phyloP scores from a whole-genome alignment of 2,113 vertebrate species.

The Buteo buteo region DNA sequence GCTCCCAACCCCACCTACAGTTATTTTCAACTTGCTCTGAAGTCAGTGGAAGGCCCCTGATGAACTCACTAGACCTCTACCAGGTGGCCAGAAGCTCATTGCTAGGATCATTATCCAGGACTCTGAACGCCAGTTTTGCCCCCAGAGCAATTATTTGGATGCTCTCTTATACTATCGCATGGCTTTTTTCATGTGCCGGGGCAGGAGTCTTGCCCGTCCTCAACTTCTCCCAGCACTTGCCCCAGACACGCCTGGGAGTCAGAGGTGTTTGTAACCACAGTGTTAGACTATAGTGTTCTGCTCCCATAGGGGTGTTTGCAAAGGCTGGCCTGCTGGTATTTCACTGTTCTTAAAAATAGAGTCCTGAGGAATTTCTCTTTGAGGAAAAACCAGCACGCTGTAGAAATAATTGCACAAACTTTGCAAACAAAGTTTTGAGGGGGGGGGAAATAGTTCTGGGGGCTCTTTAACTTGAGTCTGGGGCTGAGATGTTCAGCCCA shows the following conservation, averaged over 20 bases:
- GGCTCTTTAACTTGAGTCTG: not conserved
- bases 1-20: not conserved
- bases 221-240: not conserved
- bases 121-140: not conserved
- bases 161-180: not conserved
- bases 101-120: not conserved
- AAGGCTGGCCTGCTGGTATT: not conserved
- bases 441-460: not conserved
- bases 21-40: not conserved
- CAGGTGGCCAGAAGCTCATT: not conserved
- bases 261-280: not conserved
- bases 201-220: not conserved
- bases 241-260: not conserved
- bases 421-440: not conserved
- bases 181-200: not conserved
- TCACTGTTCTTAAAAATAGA: not conserved
- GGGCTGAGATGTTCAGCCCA: not conserved
- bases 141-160: not conserved
- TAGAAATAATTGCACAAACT: not conserved
- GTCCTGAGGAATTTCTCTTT: not conserved
- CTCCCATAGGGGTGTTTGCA: not conserved
- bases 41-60: not conserved
- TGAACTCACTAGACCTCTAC: not conserved
- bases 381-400: not conserved
- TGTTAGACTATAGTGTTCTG: not conserved